Percentiles rank a stretch among this genome's conserved stretches.
Conservation (phyloP, 2,113 vertebrate genomes). For the Apteryx owenii region DNA sequence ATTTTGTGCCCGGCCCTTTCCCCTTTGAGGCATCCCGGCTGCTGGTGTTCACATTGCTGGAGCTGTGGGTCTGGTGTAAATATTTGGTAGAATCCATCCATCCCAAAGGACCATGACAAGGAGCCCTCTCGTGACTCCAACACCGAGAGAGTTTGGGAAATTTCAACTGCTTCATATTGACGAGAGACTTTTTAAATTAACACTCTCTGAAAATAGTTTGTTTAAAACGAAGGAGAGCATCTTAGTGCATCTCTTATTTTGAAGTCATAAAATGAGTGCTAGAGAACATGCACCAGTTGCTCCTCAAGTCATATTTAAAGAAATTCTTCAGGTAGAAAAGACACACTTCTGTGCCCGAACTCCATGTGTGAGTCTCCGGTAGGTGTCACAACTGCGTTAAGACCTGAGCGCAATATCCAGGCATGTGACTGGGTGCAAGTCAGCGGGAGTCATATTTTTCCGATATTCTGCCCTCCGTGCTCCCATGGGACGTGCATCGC, state of each 20-base stretch:
- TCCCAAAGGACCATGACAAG: background rate
- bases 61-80: background rate
- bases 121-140: accelerated
- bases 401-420: too few relatives aligned
- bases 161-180: background rate
- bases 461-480: background rate
- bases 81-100: background rate
- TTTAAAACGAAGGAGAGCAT: background rate
- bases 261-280: background rate
- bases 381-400: background rate
- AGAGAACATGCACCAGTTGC: background rate
- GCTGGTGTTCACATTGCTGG: background rate
- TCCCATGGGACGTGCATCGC: background rate
- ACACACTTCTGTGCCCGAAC: background rate
- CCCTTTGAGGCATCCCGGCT: background rate
- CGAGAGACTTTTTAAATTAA: background rate
- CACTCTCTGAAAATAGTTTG: background rate
- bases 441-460: too few relatives aligned
- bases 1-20: background rate
- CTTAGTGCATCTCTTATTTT: background rate
- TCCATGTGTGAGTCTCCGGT: background rate
- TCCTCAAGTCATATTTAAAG: background rate
- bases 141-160: background rate
- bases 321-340: background rate
- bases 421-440: too few relatives aligned